Evolutionary conservation across 2,888 invertebrate species (phyloP).

Genomic region (Drosophila infuscata): DNA sequence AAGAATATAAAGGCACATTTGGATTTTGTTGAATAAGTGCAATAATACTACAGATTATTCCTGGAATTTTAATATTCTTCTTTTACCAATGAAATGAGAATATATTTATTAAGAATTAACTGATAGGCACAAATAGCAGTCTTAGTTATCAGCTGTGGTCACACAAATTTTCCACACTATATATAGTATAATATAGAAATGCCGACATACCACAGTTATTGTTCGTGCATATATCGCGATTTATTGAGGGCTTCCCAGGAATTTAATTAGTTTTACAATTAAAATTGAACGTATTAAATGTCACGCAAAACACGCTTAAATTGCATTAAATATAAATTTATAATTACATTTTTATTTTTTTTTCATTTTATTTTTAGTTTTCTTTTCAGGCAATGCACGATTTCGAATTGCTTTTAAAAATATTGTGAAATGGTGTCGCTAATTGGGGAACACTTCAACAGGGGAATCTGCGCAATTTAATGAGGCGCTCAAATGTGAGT

Average conservation of each 20-base stretch:
- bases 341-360: constrained; percentile 35
- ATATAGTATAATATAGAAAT: too few species aligned
- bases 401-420: constrained; percentile 12
- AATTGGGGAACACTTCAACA: constrained; percentile 41
- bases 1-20: background rate
- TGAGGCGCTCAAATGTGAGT: constrained; percentile 52
- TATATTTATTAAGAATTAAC: background rate
- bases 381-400: constrained; percentile 19
- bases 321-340: constrained; percentile 14
- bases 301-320: constrained; percentile 25
- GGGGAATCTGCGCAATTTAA: constrained; percentile 36
- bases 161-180: background rate
- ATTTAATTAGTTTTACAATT: constrained; percentile 19
- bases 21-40: background rate
- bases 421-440: constrained; percentile 44
- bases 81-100: background rate
- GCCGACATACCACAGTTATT: background rate
- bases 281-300: constrained; percentile 11
- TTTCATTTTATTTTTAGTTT: background rate
- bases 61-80: background rate
- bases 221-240: background rate
- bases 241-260: constrained; percentile 6
- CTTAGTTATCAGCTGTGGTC: background rate
- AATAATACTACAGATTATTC: background rate
- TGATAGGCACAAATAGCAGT: background rate